Evolutionary conservation across 2,113 vertebrate species (phyloP), one percentile per base, ranked within the genome.

Genomic region (Sitta europaea): DNA sequence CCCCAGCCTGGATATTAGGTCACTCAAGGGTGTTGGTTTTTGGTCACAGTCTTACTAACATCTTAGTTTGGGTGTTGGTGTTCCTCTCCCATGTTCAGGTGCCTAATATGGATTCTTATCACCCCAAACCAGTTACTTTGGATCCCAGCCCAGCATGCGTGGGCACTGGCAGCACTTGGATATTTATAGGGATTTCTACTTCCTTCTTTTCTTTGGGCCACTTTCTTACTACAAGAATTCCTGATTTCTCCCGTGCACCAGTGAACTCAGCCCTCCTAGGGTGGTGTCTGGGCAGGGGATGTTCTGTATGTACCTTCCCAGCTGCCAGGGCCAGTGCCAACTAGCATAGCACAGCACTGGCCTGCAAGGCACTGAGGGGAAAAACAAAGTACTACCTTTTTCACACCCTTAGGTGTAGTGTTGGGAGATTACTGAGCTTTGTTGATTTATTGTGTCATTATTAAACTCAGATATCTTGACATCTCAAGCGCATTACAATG

Each of bases 101-200:
- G 81, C 85, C 82, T 79, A 79, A 68, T 68, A 70, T 70, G 62
- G 47, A 28, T 58, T 76, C 81, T 95, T 95, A 96, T 88, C 71
- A 0, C 42, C 81, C 81, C 42, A 59, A 76, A 93, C 28, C 93
- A 94, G 70, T 65, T 80, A 31, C 55, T 76, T 82, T 96, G 92
- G 94, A 86, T 73, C 74, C 42, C 62, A 91, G 94, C 94, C 94
- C 77, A 88, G 70, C 47, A 15, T 66, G 84, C 0, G 1, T 94
- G 90, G 91, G 81, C 93, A 96, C 6, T 90, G 94, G 85, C 77
- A 92, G 38, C 50, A 33, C 67, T 92, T 95, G 63, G 90, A 62
- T 96, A 90, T 96, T 97, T 90, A 86, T 86, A 96, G 90, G 51
- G 47, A 36, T 90, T 92, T 96, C 59, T 79, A 79, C 59, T 95